Evolutionary conservation across 2,888 invertebrate species (phyloP).

Genomic region (Ethmia dodecea): DNA sequence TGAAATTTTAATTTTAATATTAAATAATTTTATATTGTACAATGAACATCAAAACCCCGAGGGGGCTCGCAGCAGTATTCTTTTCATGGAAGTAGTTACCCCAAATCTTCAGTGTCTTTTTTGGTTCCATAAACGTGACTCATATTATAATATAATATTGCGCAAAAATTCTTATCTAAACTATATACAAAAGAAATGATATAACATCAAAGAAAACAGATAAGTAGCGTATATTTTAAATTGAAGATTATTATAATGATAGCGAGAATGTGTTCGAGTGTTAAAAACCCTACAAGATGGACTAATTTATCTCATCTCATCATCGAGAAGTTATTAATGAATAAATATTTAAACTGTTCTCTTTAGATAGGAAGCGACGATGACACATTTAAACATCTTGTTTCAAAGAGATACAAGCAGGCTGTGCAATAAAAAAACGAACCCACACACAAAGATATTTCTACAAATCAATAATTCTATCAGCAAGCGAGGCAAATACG

Average conservation of each 20-base stretch:
- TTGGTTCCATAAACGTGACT: too few species aligned
- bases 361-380: conserved; percentile 65
- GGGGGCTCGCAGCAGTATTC: too few species aligned
- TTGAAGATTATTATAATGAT: conserved; percentile 39
- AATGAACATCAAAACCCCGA: too few species aligned
- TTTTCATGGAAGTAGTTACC: too few species aligned
- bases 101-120: too few species aligned
- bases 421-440: conserved; percentile 53
- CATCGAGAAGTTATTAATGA: conserved; percentile 41
- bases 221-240: too few species aligned
- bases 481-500: conserved; percentile 64
- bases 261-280: conserved; percentile 37
- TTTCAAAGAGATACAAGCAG: conserved; percentile 60
- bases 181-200: too few species aligned
- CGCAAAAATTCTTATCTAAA: too few species aligned
- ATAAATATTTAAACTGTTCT: conserved; percentile 52
- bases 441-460: conserved; percentile 64
- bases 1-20: too few species aligned
- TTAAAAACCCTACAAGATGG: conserved; percentile 33
- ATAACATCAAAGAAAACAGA: too few species aligned
- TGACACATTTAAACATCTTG: conserved; percentile 69
- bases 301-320: conserved; percentile 41
- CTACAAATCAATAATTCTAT: conserved; percentile 73
- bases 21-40: too few species aligned
- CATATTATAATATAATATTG: too few species aligned